Base-by-base conservation (phyloP, 2,113 vertebrate genomes). In the Oncorhynchus gorbuscha region DNA sequence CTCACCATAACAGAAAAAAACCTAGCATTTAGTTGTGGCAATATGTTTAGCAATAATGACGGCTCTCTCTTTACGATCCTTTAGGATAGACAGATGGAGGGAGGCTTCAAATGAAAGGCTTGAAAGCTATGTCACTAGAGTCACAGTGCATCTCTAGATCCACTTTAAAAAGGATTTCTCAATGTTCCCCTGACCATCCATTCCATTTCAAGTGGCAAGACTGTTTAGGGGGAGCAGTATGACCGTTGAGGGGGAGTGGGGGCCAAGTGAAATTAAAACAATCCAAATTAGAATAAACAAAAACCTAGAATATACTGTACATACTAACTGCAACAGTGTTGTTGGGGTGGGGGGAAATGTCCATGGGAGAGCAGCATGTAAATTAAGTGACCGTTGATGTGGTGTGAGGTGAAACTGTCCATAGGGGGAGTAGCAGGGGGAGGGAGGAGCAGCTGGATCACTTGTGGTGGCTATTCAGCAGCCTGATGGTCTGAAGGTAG, bases 191-290 rank as follows among this genome's bases (percentile, higher is more conserved):
- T 62, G 59, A 62, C n/a, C 59, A 24, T 62, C 59, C 59, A 22
- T 62, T 62, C 51, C 49, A 51, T 51, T 61, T 61, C 59, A 61
- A 8, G 20, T 22, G 59, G 18, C 5, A 24, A 62, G n/a, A 8
- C 18, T 1, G 14, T 16, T 62, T n/a, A 22, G n/a, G 8, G 59
- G 51, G 51, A 18, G 51, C 39, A 45, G 51, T 55, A 18, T 55
- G 39, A 45, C 39, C 39, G 9, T 45, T 45, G 51, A 16, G 16
- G 12, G 51, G 51, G 51, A 18, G 16, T 55, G 51, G 3, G 85
- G 91, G 80, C 85, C 9, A 45, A 45, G 39, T 45, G 9, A 11
- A 45, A 45, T 45, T 11, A 45, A 45, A 45, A 45, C 8, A 45
- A 45, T 45, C 9, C 9, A 3, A 45, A 39, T 39, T 9, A 39